phyloP scores from a whole-genome alignment of 2,888 invertebrate genomes.

The Oegoconia quadripuncta region DNA sequence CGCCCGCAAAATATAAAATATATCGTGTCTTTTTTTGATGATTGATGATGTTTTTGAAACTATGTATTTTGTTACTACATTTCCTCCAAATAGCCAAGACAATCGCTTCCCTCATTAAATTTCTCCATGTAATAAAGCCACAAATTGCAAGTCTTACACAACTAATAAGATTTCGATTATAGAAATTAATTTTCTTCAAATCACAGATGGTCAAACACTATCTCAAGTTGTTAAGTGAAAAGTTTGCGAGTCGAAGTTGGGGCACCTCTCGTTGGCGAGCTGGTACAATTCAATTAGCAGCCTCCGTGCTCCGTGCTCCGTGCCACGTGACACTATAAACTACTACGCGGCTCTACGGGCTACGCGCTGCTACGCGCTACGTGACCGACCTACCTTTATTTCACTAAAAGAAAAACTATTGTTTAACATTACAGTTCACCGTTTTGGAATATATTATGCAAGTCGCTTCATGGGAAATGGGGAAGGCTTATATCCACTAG shows the following conservation, averaged over 20 bases:
- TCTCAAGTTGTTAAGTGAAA: slow-evolving; percentile 9
- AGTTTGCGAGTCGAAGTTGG: slow-evolving; percentile 4
- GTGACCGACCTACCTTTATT: slow-evolving; percentile 13
- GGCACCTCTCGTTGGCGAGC: neutral
- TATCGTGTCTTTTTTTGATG: too few species aligned
- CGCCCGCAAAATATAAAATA: too few species aligned
- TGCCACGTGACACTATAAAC: slow-evolving; percentile 18
- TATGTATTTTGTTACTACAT: too few species aligned
- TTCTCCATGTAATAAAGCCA: too few species aligned
- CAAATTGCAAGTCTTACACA: too few species aligned
- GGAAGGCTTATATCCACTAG: too few species aligned
- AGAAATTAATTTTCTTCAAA: slow-evolving; percentile 2
- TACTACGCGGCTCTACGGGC: slow-evolving; percentile 15
- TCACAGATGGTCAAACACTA: slow-evolving; percentile 1
- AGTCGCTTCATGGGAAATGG: too few species aligned
- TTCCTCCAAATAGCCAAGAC: too few species aligned
- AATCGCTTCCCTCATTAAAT: too few species aligned
- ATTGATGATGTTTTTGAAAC: too few species aligned
- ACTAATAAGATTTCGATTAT: neutral
- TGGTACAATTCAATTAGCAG: slow-evolving; percentile 7
- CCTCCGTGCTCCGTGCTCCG: slow-evolving; percentile 12
- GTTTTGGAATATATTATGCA: too few species aligned
- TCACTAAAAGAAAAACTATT: neutral
- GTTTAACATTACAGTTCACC: too few species aligned
- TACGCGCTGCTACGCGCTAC: slow-evolving; percentile 20